Base-by-base conservation (phyloP, 2,113 vertebrate genomes). In the Psilopsiagon aymara region DNA sequence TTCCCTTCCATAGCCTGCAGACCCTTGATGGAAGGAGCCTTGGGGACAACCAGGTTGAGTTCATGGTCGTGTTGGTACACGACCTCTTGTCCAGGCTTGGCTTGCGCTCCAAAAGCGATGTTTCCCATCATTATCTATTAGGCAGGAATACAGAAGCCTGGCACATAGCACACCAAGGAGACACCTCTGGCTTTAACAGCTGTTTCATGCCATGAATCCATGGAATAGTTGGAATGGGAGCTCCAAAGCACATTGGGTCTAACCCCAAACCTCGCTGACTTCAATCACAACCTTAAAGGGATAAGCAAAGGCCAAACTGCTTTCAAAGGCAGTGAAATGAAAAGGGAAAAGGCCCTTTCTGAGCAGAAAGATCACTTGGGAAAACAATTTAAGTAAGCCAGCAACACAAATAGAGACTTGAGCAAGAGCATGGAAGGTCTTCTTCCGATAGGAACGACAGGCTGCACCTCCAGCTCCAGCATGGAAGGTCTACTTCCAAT, bases 351-450 rank as follows among this genome's bases (percentile, higher is more conserved):
- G 55, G 19, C 6, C 23, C 46, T 60, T 66, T 43, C 7, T 16
- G 51, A 35, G 31, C 10, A 4, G 4, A 39, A 44, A 77, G 55
- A 24, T 44, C 41, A 39, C 6, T 13, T 7, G 21, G 41, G 19
- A 35, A 55, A 27, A n/a, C 3, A 21, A 35, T 11, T 35, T 7
- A 31, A 59, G 39, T 0, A 10, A 46, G 29, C 4, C 21, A 44
- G 23, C 33, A 21, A 18, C 33, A 44, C 17, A 24, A 47, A 7
- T 2, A 24, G 25, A 9, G 24, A 12, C 33, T n/a, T 17, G 37
- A 16, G 39, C 57, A 39, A 0, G 1, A 17, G 37, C 7, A 1
- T 1, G 17, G 46, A 59, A 39, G 7, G 17, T 33, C 39, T 1
- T 46, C 51, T 35, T n/a, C 60, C 62, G 13, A 17, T 3, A 11